Conservation (phyloP, 2,888 invertebrate species). For the Ecliptopera silaceata region DNA sequence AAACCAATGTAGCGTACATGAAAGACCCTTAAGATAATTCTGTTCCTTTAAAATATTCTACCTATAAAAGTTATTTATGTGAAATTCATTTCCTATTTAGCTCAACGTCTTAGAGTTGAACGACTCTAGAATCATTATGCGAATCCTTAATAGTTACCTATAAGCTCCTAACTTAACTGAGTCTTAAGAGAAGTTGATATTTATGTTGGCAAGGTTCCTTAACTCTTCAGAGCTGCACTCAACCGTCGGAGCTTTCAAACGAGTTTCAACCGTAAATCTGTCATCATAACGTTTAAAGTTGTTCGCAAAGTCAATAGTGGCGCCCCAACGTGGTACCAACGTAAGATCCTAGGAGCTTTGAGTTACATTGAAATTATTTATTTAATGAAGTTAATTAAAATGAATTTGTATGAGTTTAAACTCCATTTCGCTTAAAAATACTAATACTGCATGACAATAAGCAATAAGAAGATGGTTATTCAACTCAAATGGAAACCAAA, state of each 20-base stretch:
- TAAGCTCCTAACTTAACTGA: constrained; percentile 37
- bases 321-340: constrained; percentile 16
- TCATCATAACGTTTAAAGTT: constrained; percentile 17
- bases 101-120: constrained; percentile 31
- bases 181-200: constrained; percentile 35
- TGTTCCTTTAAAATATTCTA: not conserved
- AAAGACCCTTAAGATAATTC: not conserved
- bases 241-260: constrained; percentile 11
- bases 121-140: constrained; percentile 35
- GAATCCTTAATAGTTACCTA: constrained; percentile 37
- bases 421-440: not conserved
- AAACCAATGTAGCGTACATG: too few relatives aligned
- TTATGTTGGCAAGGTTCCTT: constrained; percentile 38
- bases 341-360: constrained; percentile 19
- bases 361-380: constrained; percentile 21
- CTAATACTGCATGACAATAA: not conserved
- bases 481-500: constrained; percentile 19
- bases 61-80: constrained; percentile 4
- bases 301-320: constrained; percentile 19
- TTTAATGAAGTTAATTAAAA: constrained; percentile 6
- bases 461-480: constrained; percentile 4
- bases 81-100: constrained; percentile 20
- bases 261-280: constrained; percentile 20
- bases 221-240: constrained; percentile 35
- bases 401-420: not conserved